A percentile compares a stretch with the other conserved stretches of the same genome.
These are phyloP conservation scores for Speoplatyrhinus poulsoni DNA, from an alignment of 2,113 vertebrate species.

Conservation along the genomic window DNA sequence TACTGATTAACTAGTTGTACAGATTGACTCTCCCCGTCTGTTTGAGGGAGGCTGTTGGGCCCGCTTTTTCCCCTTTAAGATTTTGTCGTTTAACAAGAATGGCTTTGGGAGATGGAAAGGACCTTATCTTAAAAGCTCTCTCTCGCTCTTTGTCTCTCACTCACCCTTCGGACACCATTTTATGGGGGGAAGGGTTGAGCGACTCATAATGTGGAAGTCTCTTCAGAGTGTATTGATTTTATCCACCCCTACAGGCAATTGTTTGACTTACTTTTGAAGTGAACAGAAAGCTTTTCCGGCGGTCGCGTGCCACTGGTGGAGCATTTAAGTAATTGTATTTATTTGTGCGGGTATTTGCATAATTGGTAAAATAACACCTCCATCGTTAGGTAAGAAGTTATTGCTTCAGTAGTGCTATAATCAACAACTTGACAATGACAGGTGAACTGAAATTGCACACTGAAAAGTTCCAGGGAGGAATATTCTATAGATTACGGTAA, in stretches of 20 bases:
- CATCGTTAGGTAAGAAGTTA: constrained; percentile 30
- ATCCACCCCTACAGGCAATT: constrained; percentile 40
- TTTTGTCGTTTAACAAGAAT: constrained; percentile 21
- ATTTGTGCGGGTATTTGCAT: constrained; percentile 53
- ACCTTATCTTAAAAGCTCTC: constrained; percentile 27
- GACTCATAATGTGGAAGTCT: constrained; percentile 36
- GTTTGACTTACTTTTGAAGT: constrained; percentile 48
- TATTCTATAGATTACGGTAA: background rate
- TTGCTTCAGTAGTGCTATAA: constrained; percentile 23
- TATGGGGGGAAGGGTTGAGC: constrained; percentile 22
- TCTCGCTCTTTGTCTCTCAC: constrained; percentile 12
- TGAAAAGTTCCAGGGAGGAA: constrained; percentile 14
- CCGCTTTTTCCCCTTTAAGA: constrained; percentile 28
- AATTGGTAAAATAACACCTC: constrained; percentile 44
- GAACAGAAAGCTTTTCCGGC: constrained; percentile 13
- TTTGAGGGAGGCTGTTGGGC: constrained; percentile 2
- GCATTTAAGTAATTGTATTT: constrained; percentile 44
- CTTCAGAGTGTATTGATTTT: constrained; percentile 52
- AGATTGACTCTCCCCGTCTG: constrained; percentile 4
- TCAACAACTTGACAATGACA: constrained; percentile 21
- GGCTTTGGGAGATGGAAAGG: constrained; percentile 2
- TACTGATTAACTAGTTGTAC: constrained; percentile 15
- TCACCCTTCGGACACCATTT: constrained; percentile 35
- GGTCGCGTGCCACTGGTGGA: constrained; percentile 42
- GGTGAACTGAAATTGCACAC: constrained; percentile 25